Conservation (phyloP, 1,140 invertebrate species). For the Meloidogyne chitwoodi region DNA sequence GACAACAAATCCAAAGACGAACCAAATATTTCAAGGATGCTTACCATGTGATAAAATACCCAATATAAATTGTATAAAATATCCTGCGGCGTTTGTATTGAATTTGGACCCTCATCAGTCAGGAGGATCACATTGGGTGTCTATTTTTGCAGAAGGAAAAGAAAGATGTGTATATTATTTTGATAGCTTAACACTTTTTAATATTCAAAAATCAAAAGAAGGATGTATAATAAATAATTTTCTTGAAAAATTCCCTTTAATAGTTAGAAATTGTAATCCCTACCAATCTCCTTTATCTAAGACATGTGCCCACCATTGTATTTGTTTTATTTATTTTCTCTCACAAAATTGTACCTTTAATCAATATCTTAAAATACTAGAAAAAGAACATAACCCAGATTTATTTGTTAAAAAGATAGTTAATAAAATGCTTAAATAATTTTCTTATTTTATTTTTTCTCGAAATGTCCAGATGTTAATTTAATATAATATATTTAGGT, state of each 20-base stretch:
- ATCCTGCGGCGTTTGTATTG: constrained; percentile 1
- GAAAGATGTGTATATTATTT: neutral
- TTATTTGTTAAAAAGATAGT: neutral
- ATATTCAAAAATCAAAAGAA: too few relatives aligned
- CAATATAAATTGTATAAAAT: neutral
- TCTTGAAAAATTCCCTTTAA: too few relatives aligned
- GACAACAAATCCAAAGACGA: neutral
- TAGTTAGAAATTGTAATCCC: too few relatives aligned
- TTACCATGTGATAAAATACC: too few relatives aligned
- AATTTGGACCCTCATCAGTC: neutral
- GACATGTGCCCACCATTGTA: too few relatives aligned
- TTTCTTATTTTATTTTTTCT: too few relatives aligned
- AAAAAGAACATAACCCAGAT: neutral
- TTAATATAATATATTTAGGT: too few relatives aligned
- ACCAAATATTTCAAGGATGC: too few relatives aligned
- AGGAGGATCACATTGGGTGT: neutral
- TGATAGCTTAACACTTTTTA: neutral
- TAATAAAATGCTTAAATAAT: neutral
- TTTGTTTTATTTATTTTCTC: neutral
- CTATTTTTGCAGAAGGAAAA: neutral
- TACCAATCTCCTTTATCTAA: too few relatives aligned
- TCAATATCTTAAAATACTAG: neutral
- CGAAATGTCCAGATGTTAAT: too few relatives aligned
- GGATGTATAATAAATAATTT: too few relatives aligned
- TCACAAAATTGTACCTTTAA: neutral